Evolutionary conservation across 2,113 vertebrate genomes (phyloP).

Genomic region (Myotis yumanensis): DNA sequence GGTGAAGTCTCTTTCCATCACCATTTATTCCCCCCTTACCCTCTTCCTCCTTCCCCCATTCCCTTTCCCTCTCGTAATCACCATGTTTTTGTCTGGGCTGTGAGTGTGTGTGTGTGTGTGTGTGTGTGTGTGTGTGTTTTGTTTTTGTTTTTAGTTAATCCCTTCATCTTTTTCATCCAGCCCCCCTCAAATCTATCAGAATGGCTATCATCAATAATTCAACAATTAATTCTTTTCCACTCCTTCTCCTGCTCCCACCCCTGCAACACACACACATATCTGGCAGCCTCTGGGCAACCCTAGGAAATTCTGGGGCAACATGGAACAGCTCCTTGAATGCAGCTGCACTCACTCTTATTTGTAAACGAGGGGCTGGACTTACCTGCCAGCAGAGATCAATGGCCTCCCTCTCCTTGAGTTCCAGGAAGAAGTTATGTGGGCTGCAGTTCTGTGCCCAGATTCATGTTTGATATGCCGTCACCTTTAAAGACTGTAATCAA

Average conservation of each 20-base stretch:
- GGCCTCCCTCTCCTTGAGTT: neutral
- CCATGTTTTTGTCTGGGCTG: neutral
- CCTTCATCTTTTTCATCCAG: neutral
- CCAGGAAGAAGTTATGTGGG: slow-evolving; percentile 28
- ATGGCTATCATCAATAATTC: neutral
- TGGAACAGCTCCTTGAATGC: neutral
- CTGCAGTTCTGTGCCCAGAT: neutral
- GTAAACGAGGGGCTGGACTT: neutral
- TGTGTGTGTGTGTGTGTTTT: neutral
- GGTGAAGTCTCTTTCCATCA: neutral
- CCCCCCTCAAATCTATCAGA: neutral
- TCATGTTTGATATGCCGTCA: neutral
- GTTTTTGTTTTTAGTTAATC: neutral
- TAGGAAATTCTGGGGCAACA: neutral
- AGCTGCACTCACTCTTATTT: neutral
- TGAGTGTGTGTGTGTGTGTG: too few relatives aligned
- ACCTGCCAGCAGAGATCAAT: slow-evolving; percentile 25
- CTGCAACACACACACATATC: too few relatives aligned
- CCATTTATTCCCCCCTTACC: neutral
- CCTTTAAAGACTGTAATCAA: slow-evolving; percentile 43
- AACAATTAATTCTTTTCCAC: neutral
- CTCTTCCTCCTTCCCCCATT: neutral
- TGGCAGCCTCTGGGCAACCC: neutral
- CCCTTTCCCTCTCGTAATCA: neutral
- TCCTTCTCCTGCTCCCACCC: neutral